Base-by-base conservation (phyloP, 2,113 vertebrate genomes). In the Hirundichthys speculiger region DNA sequence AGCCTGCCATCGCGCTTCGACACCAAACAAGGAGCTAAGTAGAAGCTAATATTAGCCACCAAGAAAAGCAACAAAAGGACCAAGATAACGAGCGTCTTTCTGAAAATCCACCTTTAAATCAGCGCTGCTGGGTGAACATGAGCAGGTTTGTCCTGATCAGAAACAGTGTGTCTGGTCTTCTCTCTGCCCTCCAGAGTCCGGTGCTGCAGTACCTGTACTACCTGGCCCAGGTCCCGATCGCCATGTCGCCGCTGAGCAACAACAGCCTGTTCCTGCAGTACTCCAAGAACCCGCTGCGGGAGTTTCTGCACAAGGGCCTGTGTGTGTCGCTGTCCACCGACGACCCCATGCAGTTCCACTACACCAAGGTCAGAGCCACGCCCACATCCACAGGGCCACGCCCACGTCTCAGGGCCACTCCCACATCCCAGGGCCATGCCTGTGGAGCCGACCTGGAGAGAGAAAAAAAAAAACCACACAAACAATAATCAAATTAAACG, bases 211-310 rank as follows among this genome's bases (percentile, higher is more conserved):
- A 99, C 70, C 94, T 99, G 70, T 99, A 96, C 91, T 99, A 98
- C 82, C 94, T 99, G 77, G 95, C 93, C 61, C 97, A 98, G 94
- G 93, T 99, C 22, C 98, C 98, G 20, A 98, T 99, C 49, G 97
- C 98, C 68, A 99, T 99, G 98, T 99, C 97, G 47, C 98, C 98
- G 2, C 95, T 99, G 53, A 99, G 98, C 89, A 99, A 99, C 92
- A 99, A 99, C 89, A 99, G 98, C 75, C 88, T 99, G 2, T 99
- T 99, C 80, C 89, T 99, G 59, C 92, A 99, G 85, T 99, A 99
- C 85, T 97, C 96, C 47, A 99, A 99, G 86, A 99, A 96, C 75
- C 98, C 98, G 0, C 88, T 99, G 1, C 80, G 93, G 60, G 98
- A 99, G 78, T 99, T 99, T 80, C 92, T 98, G 12, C 96, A 98